phyloP scores from a whole-genome alignment of 2,797 vertebrate species.

The Columba guinea region DNA sequence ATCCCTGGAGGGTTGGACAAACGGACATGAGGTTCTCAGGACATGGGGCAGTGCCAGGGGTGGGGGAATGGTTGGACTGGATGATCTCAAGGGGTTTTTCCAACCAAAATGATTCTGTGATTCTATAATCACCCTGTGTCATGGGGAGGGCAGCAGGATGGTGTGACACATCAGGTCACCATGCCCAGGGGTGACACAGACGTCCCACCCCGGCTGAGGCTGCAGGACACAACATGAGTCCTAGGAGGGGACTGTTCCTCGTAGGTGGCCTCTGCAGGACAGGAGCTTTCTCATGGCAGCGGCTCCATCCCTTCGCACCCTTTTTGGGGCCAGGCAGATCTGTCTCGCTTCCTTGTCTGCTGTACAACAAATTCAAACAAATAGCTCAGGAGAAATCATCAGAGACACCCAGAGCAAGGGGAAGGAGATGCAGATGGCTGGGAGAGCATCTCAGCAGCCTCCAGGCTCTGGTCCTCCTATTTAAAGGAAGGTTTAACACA shows the following conservation, averaged over 20 bases:
- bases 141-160: rapidly evolving
- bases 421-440: neutral
- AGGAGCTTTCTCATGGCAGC: neutral
- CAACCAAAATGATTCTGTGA: too few species aligned
- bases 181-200: rapidly evolving
- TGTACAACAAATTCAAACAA: neutral
- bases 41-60: too few species aligned
- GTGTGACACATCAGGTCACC: neutral
- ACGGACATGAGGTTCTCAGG: too few species aligned
- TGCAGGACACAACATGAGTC: rapidly evolving
- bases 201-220: neutral
- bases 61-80: too few species aligned
- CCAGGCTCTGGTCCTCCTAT: too few species aligned
- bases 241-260: neutral
- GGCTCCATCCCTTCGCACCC: neutral
- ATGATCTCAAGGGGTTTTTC: too few species aligned
- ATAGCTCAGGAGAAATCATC: neutral
- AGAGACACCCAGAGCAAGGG: neutral
- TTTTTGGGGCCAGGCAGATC: neutral
- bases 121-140: neutral
- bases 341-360: neutral
- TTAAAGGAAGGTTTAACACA: too few species aligned
- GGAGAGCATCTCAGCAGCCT: neutral
- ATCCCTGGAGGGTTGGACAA: too few species aligned
- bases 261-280: rapidly evolving